Evolutionary conservation across 2,888 invertebrate genomes (phyloP).

Genomic region (Allolobophora icterica): DNA sequence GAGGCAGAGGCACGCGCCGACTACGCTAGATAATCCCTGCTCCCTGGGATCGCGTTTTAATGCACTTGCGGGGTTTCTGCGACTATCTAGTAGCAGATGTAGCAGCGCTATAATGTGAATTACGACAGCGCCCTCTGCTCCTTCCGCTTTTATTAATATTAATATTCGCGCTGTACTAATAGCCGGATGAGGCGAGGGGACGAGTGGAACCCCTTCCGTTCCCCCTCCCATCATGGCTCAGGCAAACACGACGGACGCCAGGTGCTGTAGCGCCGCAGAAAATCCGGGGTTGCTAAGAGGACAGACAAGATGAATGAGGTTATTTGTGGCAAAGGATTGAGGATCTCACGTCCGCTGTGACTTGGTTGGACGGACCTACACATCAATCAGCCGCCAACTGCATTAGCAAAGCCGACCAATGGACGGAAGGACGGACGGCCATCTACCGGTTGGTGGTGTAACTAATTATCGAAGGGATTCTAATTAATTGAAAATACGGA

Average conservation of each 20-base stretch:
- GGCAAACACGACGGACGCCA: neutral
- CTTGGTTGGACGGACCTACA: neutral
- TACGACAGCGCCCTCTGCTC: neutral
- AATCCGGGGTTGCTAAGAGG: slow-evolving; percentile 1
- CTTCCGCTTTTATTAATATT: slow-evolving; percentile 4
- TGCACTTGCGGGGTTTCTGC: neutral
- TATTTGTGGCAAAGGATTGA: neutral
- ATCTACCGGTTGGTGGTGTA: neutral
- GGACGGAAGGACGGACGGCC: neutral
- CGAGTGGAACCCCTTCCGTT: neutral
- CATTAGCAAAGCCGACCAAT: slow-evolving; percentile 8
- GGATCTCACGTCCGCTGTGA: neutral
- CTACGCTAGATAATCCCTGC: neutral
- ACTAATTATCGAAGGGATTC: neutral
- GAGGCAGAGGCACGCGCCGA: neutral
- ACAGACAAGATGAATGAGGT: slow-evolving; percentile 7
- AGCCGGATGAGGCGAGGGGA: neutral
- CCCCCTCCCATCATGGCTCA: neutral
- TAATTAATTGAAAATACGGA: neutral
- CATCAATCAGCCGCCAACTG: neutral
- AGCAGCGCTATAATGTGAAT: neutral
- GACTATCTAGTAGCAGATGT: neutral
- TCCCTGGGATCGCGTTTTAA: neutral
- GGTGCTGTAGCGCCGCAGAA: neutral
- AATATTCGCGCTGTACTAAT: neutral